These are phyloP conservation scores for Papilio helenus DNA, from an alignment of 1,140 invertebrate genomes.

Conservation along the genomic window DNA sequence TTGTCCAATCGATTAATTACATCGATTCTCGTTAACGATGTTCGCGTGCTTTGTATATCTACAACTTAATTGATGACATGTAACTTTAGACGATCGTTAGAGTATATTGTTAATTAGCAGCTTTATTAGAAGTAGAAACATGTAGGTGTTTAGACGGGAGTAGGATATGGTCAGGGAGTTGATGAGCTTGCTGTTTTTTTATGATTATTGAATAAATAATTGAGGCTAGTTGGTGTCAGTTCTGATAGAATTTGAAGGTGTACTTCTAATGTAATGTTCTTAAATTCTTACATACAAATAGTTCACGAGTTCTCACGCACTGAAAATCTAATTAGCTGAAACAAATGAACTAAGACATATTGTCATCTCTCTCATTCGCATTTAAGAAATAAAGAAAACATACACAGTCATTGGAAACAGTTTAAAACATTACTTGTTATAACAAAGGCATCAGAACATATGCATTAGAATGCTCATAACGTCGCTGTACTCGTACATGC, in stretches of 20 bases:
- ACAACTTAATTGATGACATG: conserved; percentile 21
- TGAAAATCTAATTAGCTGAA: background rate
- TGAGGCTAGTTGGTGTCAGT: background rate
- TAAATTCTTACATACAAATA: background rate
- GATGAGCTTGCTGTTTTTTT: background rate
- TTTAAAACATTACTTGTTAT: no score
- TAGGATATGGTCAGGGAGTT: no score
- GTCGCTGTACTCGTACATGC: background rate
- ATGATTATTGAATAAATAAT: background rate
- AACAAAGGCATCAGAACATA: no score
- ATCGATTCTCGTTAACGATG: conserved; percentile 40
- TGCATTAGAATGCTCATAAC: background rate
- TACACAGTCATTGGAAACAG: no score
- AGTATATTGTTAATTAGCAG: conserved; percentile 4
- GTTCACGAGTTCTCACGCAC: background rate
- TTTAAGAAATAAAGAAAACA: no score
- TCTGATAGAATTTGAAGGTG: background rate
- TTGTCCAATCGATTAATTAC: conserved; percentile 47
- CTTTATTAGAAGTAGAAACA: background rate
- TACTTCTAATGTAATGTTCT: background rate
- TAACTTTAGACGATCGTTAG: background rate
- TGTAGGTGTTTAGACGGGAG: no score
- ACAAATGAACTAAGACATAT: background rate
- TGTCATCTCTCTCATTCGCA: no score
- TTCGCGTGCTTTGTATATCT: conserved; percentile 9